Evolutionary conservation across 2,797 vertebrate species (phyloP).

Genomic region (Rachycentron canadum): DNA sequence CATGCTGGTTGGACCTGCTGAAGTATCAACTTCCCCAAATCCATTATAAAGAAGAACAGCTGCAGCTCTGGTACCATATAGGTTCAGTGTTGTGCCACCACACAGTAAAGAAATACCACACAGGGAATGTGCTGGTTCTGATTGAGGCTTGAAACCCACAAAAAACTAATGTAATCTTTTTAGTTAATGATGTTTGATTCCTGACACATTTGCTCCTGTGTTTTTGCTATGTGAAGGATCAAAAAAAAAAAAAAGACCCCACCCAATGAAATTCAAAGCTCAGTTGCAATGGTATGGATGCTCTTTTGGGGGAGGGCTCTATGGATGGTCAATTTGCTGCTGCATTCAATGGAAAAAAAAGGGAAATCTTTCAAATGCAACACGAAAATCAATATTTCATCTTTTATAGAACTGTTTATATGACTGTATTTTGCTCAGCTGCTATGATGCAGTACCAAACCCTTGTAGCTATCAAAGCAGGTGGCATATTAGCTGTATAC

Average conservation of each 20-base stretch:
- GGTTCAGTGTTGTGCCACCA: neutral
- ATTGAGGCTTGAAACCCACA: neutral
- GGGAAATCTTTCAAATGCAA: conserved; percentile 14
- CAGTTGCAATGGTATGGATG: neutral
- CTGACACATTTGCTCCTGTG: neutral
- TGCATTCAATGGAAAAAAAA: conserved; percentile 4
- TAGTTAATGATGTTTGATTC: neutral
- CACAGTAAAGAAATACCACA: neutral
- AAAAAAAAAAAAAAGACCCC: neutral
- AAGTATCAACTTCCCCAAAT: neutral
- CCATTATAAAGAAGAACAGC: neutral
- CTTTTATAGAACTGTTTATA: neutral
- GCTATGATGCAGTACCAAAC: neutral
- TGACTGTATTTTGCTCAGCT: neutral
- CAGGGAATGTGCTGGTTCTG: neutral
- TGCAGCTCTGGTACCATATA: neutral
- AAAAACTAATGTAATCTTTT: neutral
- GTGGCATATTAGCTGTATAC: conserved; percentile 47
- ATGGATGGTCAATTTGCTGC: neutral
- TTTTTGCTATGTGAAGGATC: neutral
- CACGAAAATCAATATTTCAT: conserved; percentile 1
- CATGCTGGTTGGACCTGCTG: neutral
- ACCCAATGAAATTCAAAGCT: conserved; percentile 6
- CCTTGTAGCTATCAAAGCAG: conserved; percentile 34
- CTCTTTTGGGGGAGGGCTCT: neutral